phyloP scores from a whole-genome alignment of 2,113 vertebrate genomes.

The Periophthalmodon schlosseri region DNA sequence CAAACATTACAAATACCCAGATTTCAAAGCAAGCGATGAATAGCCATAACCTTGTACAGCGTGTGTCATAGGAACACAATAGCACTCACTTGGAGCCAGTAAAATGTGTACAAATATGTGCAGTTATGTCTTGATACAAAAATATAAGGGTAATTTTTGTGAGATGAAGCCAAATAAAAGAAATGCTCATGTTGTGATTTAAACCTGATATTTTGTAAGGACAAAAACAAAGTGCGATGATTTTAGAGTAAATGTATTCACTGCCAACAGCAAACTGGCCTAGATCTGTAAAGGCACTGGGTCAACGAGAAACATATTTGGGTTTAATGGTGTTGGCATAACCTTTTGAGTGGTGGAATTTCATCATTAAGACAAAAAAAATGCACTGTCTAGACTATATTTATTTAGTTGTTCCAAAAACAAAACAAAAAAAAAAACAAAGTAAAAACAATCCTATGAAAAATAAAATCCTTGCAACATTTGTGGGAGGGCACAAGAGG shows the following conservation, averaged over 20 bases:
- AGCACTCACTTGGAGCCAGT: too few relatives aligned
- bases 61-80: too few relatives aligned
- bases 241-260: background rate
- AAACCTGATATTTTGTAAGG: background rate
- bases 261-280: background rate
- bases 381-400: too few relatives aligned
- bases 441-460: too few relatives aligned
- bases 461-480: too few relatives aligned
- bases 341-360: background rate
- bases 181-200: too few relatives aligned
- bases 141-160: background rate
- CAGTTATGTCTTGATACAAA: background rate
- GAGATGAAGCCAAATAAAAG: background rate
- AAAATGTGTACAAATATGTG: background rate
- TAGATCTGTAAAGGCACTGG: background rate
- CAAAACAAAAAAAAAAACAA: too few relatives aligned
- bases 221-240: background rate
- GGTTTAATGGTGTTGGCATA: background rate
- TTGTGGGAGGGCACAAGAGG: too few relatives aligned
- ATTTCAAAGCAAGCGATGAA: too few relatives aligned
- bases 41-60: background rate
- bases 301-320: background rate
- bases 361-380: too few relatives aligned
- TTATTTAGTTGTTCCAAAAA: too few relatives aligned
- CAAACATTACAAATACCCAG: too few relatives aligned